Percentiles rank a stretch among this genome's conserved stretches.
These are phyloP conservation scores for Nymphalis io DNA, from an alignment of 1,140 invertebrate genomes.

Conservation along the genomic window DNA sequence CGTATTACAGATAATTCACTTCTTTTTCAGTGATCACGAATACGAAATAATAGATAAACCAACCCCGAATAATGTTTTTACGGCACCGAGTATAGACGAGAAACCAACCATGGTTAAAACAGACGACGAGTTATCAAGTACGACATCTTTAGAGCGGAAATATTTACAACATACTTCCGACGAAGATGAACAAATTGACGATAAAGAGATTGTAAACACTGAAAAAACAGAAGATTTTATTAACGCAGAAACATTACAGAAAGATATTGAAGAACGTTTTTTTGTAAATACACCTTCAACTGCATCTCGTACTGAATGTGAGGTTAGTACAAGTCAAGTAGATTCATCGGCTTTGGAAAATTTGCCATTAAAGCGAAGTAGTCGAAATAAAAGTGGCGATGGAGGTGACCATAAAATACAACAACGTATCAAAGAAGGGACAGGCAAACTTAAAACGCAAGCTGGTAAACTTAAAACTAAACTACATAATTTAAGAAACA, in stretches of 20 bases:
- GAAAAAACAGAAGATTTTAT: constrained; percentile 73
- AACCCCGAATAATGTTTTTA: constrained; percentile 64
- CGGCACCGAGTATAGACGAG: constrained; percentile 59
- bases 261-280: constrained; percentile 81
- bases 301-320: constrained; percentile 83
- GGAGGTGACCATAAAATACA: constrained; percentile 73
- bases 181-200: constrained; percentile 64
- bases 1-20: constrained; percentile 1
- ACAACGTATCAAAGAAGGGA: constrained; percentile 80
- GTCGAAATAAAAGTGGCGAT: constrained; percentile 78
- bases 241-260: constrained; percentile 75
- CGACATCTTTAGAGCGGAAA: constrained; percentile 73
- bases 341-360: constrained; percentile 84
- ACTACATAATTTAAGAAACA: constrained; percentile 81
- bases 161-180: constrained; percentile 69
- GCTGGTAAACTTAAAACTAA: constrained; percentile 83
- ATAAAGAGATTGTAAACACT: constrained; percentile 61
- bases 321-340: constrained; percentile 85
- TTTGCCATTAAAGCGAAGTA: constrained; percentile 82
- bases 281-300: constrained; percentile 81
- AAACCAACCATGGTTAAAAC: constrained; percentile 59
- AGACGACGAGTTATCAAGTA: constrained; percentile 77
- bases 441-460: constrained; percentile 82
- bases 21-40: constrained; percentile 90
- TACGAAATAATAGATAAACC: constrained; percentile 89